A percentile compares a stretch with the other conserved stretches of the same genome.
These are phyloP conservation scores for Oscheius sp. DNA, from an alignment of 2,888 invertebrate genomes.

Conservation along the genomic window DNA sequence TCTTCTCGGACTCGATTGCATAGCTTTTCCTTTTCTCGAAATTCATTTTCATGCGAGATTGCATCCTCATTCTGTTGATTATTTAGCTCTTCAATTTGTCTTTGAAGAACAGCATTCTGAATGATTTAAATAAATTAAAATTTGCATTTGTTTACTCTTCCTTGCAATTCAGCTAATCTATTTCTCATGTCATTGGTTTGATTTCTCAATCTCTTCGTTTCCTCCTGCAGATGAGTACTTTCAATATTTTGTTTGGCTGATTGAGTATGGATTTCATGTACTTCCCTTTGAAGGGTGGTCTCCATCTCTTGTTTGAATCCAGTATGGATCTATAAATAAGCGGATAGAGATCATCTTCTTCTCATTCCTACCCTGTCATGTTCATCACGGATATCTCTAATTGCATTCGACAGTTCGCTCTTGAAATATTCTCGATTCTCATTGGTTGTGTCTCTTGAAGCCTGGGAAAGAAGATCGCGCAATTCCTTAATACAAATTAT, in stretches of 20 bases:
- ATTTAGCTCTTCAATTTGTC: slow-evolving; percentile 73
- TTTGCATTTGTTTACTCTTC: slow-evolving; percentile 5
- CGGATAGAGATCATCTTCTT: too few species aligned
- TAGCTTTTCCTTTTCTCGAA: slow-evolving; percentile 76
- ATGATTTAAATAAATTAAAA: neutral
- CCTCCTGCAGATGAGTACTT: slow-evolving; percentile 48
- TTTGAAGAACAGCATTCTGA: slow-evolving; percentile 75
- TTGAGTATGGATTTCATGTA: slow-evolving; percentile 76
- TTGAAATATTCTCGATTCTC: slow-evolving; percentile 77
- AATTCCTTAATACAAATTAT: slow-evolving; percentile 66
- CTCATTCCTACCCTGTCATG: slow-evolving; percentile 47
- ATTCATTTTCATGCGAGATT: slow-evolving; percentile 75
- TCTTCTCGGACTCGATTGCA: slow-evolving; percentile 74
- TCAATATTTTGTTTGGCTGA: slow-evolving; percentile 75
- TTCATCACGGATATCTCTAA: slow-evolving; percentile 75
- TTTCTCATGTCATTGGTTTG: slow-evolving; percentile 75
- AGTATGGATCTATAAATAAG: slow-evolving; percentile 6
- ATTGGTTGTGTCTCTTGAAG: slow-evolving; percentile 76
- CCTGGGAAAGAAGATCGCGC: slow-evolving; percentile 76
- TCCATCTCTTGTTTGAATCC: slow-evolving; percentile 75
- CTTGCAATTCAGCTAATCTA: slow-evolving; percentile 74
- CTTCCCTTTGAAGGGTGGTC: slow-evolving; percentile 76
- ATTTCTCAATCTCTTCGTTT: slow-evolving; percentile 68
- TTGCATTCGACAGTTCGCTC: slow-evolving; percentile 76
- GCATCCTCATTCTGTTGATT: slow-evolving; percentile 75